Conservation (phyloP, 2,888 invertebrate genomes). For the Drosophila neonasuta region DNA sequence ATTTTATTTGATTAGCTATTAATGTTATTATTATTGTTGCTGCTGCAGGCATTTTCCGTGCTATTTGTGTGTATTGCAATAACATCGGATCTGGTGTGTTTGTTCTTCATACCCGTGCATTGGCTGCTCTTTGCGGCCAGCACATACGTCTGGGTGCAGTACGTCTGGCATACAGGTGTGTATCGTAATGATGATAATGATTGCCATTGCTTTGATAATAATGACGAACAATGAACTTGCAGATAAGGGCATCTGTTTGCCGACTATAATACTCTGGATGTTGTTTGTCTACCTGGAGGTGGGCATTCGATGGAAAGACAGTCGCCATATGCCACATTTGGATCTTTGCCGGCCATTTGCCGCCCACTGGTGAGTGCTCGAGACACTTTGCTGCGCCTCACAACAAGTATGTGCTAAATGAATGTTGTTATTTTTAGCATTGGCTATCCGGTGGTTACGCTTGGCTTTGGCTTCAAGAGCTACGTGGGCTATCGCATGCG, state of each 20-base stretch:
- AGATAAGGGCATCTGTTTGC: slow-evolving; percentile 96
- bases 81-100: slow-evolving; percentile 99
- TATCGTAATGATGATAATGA: neutral
- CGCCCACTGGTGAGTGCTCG: slow-evolving; percentile 91
- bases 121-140: slow-evolving; percentile 99
- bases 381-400: neutral
- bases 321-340: slow-evolving; percentile 92
- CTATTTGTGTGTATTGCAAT: slow-evolving; percentile 99
- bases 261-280: slow-evolving; percentile 96
- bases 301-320: slow-evolving; percentile 91
- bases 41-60: slow-evolving; percentile 94
- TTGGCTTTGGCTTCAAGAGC: slow-evolving; percentile 97
- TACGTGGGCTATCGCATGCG: slow-evolving; percentile 95
- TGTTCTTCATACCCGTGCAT: slow-evolving; percentile 98
- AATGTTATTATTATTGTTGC: slow-evolving; percentile 62
- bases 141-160: slow-evolving; percentile 99
- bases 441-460: slow-evolving; percentile 96
- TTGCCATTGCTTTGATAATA: neutral
- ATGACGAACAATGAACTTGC: slow-evolving; percentile 51
- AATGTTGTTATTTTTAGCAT: slow-evolving; percentile 84
- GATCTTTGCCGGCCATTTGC: slow-evolving; percentile 97
- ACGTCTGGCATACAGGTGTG: slow-evolving; percentile 97
- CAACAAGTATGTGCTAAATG: neutral
- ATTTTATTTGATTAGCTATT: slow-evolving; percentile 15
- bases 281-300: slow-evolving; percentile 97